These are phyloP conservation scores for Hoplostethus mediterraneus DNA, from an alignment of 2,797 vertebrate species.

Conservation along the genomic window DNA sequence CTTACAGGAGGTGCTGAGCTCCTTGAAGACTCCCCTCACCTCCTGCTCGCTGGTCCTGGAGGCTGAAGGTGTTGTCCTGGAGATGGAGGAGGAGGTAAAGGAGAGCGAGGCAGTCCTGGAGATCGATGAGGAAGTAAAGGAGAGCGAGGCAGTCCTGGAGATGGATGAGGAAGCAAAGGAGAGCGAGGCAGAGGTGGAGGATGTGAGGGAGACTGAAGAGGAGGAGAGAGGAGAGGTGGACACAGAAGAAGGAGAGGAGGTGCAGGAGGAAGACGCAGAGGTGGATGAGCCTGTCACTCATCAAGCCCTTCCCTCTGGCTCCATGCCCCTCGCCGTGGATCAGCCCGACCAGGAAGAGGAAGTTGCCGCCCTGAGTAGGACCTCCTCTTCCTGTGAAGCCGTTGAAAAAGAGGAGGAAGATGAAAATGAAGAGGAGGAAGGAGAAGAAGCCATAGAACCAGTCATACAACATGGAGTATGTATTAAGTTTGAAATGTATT, in stretches of 20 bases:
- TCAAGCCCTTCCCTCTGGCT: slow-evolving; percentile 2
- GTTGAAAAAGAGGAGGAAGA: slow-evolving; percentile 23
- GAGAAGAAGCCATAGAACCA: slow-evolving; percentile 36
- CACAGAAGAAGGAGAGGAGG: background rate
- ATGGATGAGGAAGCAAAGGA: slow-evolving; percentile 14
- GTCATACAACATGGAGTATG: slow-evolving; percentile 52
- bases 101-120: background rate
- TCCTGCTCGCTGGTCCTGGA: slow-evolving; percentile 60
- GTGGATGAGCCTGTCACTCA: slow-evolving; percentile 11
- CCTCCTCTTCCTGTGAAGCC: slow-evolving; percentile 15
- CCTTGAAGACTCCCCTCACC: slow-evolving; percentile 77
- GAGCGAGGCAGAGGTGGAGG: slow-evolving; percentile 25
- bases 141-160: background rate
- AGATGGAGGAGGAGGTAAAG: slow-evolving; percentile 29
- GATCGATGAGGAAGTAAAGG: slow-evolving; percentile 36
- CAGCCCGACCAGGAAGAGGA: slow-evolving; percentile 22
- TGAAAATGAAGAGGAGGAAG: slow-evolving; percentile 24
- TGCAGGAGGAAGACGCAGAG: slow-evolving; percentile 19
- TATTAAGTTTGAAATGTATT: background rate
- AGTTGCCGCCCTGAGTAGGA: background rate
- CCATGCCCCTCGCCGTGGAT: background rate
- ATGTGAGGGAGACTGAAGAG: slow-evolving; percentile 39
- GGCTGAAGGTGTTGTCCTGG: slow-evolving; percentile 41
- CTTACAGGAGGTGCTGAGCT: slow-evolving; percentile 83
- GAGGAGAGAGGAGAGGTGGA: slow-evolving; percentile 25